Percentiles rank a stretch among this genome's conserved stretches.
These are phyloP conservation scores for Mirounga angustirostris DNA, from an alignment of 2,113 vertebrate species.

Conservation along the genomic window DNA sequence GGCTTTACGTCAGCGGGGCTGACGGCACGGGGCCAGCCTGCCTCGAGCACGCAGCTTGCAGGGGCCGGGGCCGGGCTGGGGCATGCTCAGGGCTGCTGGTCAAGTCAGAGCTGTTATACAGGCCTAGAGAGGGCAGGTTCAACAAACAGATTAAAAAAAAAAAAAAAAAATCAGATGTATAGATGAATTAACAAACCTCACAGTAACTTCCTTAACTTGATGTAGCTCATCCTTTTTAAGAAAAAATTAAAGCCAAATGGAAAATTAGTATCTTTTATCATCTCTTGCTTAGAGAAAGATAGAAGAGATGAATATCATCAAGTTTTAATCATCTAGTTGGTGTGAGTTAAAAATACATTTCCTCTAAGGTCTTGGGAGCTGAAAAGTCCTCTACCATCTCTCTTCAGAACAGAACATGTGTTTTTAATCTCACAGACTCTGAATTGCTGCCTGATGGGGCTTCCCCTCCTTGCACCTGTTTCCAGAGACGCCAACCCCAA, in stretches of 20 bases:
- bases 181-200: not conserved
- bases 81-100: not conserved
- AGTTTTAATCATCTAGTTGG: not conserved
- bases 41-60: not conserved
- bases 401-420: not conserved
- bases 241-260: not conserved
- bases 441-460: not conserved
- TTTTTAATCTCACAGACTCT: not conserved
- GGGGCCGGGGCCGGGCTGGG: not conserved
- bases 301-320: not conserved
- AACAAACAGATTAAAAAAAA: not conserved
- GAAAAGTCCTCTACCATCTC: not conserved
- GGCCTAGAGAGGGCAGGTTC: not conserved
- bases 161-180: not conserved
- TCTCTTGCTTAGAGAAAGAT: not conserved
- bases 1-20: not conserved
- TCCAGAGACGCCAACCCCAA: not conserved
- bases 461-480: not conserved
- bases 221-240: not conserved
- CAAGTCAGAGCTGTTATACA: not conserved
- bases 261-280: not conserved
- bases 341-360: not conserved
- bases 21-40: not conserved
- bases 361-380: not conserved
- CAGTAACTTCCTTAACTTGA: not conserved